Evolutionary conservation across 2,888 invertebrate species (phyloP).

Genomic region (Elmis aenea): DNA sequence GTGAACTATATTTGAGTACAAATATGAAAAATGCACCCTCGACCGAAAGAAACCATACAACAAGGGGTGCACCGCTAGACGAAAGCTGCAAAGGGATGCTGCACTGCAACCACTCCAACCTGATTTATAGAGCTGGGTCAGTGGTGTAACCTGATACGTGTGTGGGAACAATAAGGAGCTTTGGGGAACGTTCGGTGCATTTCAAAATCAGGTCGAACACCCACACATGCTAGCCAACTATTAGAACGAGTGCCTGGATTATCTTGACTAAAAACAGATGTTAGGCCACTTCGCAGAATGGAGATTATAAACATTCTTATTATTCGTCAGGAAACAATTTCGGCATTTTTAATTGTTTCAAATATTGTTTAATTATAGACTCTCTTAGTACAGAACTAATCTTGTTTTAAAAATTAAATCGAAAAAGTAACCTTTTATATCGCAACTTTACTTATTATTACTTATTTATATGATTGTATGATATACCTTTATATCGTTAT

Average conservation of each 20-base stretch:
- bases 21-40: conserved; percentile 19
- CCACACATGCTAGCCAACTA: conserved; percentile 22
- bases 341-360: too few relatives aligned
- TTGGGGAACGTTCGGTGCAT: conserved; percentile 25
- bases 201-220: conserved; percentile 34
- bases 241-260: conserved; percentile 10
- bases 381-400: too few relatives aligned
- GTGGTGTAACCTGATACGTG: conserved; percentile 39
- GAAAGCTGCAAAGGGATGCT: conserved; percentile 17
- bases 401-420: too few relatives aligned
- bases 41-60: conserved; percentile 1
- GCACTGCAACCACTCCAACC: conserved; percentile 19
- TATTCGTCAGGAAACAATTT: conserved; percentile 5
- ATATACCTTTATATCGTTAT: too few relatives aligned
- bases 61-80: conserved; percentile 11
- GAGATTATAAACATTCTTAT: conserved; percentile 24
- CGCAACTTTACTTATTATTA: too few relatives aligned
- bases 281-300: conserved; percentile 33
- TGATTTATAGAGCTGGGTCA: conserved; percentile 42
- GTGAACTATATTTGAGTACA: conserved; percentile 16
- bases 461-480: too few relatives aligned
- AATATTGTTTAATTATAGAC: too few relatives aligned
- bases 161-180: conserved; percentile 33
- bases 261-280: conserved; percentile 40
- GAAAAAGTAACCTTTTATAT: too few relatives aligned